Evolutionary conservation across 1,140 invertebrate genomes (phyloP).

Genomic region (Formica selysi): DNA sequence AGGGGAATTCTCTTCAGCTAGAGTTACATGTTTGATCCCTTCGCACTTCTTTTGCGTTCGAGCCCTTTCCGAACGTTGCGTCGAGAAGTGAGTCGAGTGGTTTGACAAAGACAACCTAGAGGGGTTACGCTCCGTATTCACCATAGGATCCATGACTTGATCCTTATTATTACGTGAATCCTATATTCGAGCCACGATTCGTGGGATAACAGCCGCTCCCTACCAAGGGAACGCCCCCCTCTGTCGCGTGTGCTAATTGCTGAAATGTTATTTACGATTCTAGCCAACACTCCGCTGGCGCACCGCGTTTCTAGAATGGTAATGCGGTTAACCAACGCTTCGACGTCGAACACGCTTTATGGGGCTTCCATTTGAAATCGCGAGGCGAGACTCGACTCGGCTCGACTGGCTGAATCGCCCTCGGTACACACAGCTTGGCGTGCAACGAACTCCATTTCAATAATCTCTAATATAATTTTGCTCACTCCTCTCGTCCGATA

Average conservation of each 20-base stretch:
- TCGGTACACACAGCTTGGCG: slow-evolving; percentile 19
- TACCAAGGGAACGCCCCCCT: slow-evolving; percentile 15
- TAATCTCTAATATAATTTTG: slow-evolving; percentile 32
- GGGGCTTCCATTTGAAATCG: slow-evolving; percentile 58
- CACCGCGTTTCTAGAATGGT: slow-evolving; percentile 74
- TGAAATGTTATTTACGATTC: slow-evolving; percentile 78
- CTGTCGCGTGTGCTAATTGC: slow-evolving; percentile 77
- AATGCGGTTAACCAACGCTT: slow-evolving; percentile 72
- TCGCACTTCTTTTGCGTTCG: neutral
- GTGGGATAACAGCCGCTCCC: slow-evolving; percentile 44
- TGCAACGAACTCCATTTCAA: slow-evolving; percentile 18
- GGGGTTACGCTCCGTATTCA: slow-evolving; percentile 9
- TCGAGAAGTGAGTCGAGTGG: slow-evolving; percentile 9
- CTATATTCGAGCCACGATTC: slow-evolving; percentile 74
- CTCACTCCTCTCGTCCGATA: neutral
- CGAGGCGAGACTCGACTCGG: slow-evolving; percentile 25
- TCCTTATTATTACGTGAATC: slow-evolving; percentile 74
- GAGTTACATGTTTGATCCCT: neutral
- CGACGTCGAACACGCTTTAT: slow-evolving; percentile 70
- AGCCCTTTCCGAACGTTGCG: neutral
- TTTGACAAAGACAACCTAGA: slow-evolving; percentile 27
- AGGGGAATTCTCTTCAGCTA: slow-evolving; percentile 5
- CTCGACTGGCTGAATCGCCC: slow-evolving; percentile 52
- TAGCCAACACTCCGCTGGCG: slow-evolving; percentile 53
- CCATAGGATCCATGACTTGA: slow-evolving; percentile 43